Conservation (phyloP, 2,797 vertebrate species). For the Sebastes dallii region DNA sequence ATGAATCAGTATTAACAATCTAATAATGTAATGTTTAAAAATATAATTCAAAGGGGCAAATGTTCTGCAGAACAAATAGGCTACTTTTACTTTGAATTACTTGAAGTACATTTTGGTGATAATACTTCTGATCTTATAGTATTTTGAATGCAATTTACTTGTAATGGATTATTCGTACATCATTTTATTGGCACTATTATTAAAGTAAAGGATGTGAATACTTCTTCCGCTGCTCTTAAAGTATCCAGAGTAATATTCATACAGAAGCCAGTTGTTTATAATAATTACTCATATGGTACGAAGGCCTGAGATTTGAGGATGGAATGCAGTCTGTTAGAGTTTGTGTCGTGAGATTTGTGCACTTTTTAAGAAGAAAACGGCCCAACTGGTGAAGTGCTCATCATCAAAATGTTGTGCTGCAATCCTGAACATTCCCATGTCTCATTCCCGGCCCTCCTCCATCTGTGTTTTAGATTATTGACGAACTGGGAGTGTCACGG, state of each 20-base stretch:
- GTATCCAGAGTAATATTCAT: neutral
- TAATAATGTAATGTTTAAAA: too few species aligned
- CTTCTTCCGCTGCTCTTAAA: neutral
- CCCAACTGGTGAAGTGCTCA: neutral
- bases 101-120: neutral
- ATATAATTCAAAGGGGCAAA: neutral
- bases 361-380: neutral
- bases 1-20: too few species aligned
- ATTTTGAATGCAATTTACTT: neutral
- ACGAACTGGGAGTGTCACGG: slow-evolving; percentile 57
- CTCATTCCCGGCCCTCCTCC: slow-evolving; percentile 55
- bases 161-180: neutral
- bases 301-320: neutral
- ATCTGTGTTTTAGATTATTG: slow-evolving; percentile 79
- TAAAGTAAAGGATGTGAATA: neutral
- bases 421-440: slow-evolving; percentile 54
- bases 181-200: neutral
- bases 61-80: neutral
- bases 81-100: neutral
- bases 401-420: slow-evolving; percentile 38
- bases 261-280: neutral
- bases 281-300: neutral
- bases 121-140: neutral
- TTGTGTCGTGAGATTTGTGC: neutral
- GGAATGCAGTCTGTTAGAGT: neutral